Percentiles rank a stretch among this genome's conserved stretches.
Evolutionary conservation across 64 coral and sea anemone species (phyloP).

Genomic region (Montipora sp.): DNA sequence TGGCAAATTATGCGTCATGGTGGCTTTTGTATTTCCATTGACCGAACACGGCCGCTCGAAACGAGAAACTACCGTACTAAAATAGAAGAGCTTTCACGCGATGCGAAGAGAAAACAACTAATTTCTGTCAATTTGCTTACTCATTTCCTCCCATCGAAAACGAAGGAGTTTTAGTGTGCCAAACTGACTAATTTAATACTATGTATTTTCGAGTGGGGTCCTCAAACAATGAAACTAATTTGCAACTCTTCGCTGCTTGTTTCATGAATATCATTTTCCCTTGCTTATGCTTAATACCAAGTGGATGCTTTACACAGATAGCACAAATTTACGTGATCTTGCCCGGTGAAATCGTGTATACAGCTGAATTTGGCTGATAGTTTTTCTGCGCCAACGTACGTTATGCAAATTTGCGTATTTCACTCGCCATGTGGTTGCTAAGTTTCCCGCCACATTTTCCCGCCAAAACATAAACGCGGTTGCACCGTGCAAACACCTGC

Average conservation of each 20-base stretch:
- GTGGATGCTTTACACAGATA: too few species aligned
- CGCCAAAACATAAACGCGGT: conserved; percentile 8
- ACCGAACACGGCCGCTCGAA: neutral
- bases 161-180: neutral
- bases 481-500: neutral
- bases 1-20: conserved; percentile 1
- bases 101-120: neutral
- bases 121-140: neutral
- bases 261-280: too few species aligned
- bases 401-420: conserved; percentile 21
- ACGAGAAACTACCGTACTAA: neutral
- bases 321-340: neutral
- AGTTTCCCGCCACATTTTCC: conserved; percentile 26
- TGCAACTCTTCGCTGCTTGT: too few species aligned
- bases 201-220: too few species aligned
- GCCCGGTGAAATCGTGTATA: neutral
- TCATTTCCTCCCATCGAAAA: neutral
- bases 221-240: too few species aligned
- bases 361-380: conserved; percentile 7
- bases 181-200: too few species aligned
- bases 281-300: too few species aligned
- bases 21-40: neutral
- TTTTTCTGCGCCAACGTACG: too few species aligned
- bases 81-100: neutral
- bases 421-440: conserved; percentile 16